A percentile compares a stretch with the other conserved stretches of the same genome.
phyloP scores from a whole-genome alignment of 1,140 invertebrate species.

The Drosophila quadrilineata region DNA sequence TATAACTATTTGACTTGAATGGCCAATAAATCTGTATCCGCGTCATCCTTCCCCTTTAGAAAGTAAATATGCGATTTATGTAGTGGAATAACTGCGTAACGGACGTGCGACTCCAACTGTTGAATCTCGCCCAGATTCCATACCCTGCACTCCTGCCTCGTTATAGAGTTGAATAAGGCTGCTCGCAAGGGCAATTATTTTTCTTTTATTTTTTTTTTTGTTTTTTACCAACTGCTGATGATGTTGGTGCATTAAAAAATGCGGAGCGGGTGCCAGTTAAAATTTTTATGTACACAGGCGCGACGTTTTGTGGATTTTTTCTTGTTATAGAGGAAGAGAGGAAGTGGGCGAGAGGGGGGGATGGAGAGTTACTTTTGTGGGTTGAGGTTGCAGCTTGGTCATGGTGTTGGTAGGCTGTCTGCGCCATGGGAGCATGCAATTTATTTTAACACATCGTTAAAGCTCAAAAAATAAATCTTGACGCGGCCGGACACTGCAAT shows the following conservation, averaged over 20 bases:
- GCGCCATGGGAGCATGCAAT: too few relatives aligned
- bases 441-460: conserved; percentile 80
- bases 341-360: background rate
- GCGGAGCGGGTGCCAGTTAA: conserved; percentile 48
- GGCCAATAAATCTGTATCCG: conserved; percentile 57
- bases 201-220: too few relatives aligned
- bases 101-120: conserved; percentile 17
- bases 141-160: background rate
- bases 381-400: too few relatives aligned
- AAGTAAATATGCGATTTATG: conserved; percentile 60
- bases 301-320: conserved; percentile 75
- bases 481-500: conserved; percentile 77
- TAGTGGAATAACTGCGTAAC: background rate
- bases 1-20: conserved; percentile 26
- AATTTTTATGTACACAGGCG: conserved; percentile 69
- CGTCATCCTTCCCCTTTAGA: conserved; percentile 37
- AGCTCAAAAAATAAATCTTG: conserved; percentile 77
- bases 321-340: background rate
- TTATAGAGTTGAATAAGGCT: conserved; percentile 70
- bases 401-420: too few relatives aligned
- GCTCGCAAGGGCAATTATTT: conserved; percentile 59
- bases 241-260: conserved; percentile 1
- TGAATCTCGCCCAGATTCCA: background rate
- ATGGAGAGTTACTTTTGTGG: too few relatives aligned
- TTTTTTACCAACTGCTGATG: too few relatives aligned